Base-by-base conservation (phyloP, 2,797 vertebrate genomes). In the Margarornis squamiger region DNA sequence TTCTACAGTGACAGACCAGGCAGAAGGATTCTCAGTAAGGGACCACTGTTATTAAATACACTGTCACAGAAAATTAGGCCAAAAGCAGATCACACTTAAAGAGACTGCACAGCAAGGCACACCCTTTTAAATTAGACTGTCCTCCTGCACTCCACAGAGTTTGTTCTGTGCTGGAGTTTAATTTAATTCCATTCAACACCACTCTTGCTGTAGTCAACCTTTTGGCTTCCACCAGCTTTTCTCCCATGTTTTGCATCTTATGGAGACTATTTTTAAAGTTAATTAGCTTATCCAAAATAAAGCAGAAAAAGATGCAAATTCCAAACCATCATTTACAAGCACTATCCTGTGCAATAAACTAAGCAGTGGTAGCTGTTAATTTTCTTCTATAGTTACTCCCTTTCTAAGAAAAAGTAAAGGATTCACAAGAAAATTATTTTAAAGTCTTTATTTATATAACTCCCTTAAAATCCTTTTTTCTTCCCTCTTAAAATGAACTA, bases 201-300 rank as follows among this genome's bases (percentile, higher is more conserved):
- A 65, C 75, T 96, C 90, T 76, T 93, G 67, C 92, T 96, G 91
- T 36, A 95, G 90, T 93, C 95, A 97, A 95, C 93, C 92, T 96
- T 97, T 96, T 96, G 95, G 94, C 95, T 96, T 92, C 86, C 83
- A 91, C 95, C 93, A 92, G 93, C 94, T 96, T 96, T 96, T 86
- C 90, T 88, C 70, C 79, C 76, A 81, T 96, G 89, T 70, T 97
- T 93, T 95, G 76, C 91, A 91, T 93, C 85, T 95, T 70, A 92
- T 29, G 54, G 62, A 91, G 63, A 76, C 91, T 96, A 96, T 95
- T 96, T 96, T 96, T 96, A 96, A 94, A 96, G 87, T 92, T 96
- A 96, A 96, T 96, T 92, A 96, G 88, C 90, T 91, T 63, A 88
- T 93, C 89, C 85, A 86, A 95, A 94, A 95, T 92, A 92, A 94